phyloP scores from a whole-genome alignment of 2,888 invertebrate genomes.

The Ormyrus labotus region DNA sequence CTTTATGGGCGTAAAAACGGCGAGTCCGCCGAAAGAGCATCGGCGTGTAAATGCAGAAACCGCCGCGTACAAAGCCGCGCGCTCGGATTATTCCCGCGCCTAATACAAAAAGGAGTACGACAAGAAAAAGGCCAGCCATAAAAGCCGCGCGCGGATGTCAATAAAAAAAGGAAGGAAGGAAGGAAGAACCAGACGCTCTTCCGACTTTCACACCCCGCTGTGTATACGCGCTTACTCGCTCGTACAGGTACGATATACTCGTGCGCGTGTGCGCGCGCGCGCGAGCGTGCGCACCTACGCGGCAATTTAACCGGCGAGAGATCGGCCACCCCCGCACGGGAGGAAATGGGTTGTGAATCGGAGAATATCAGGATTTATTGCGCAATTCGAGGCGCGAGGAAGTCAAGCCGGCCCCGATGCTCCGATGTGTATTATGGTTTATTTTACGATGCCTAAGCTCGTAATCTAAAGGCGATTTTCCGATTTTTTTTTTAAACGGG shows the following conservation, averaged over 20 bases:
- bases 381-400: conserved; percentile 69
- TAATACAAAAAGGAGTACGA: neutral
- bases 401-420: conserved; percentile 9
- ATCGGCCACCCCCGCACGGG: conserved; percentile 73
- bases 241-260: neutral
- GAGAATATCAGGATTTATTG: conserved; percentile 74
- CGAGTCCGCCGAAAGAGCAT: neutral
- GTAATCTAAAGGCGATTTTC: neutral
- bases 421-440: conserved; percentile 16
- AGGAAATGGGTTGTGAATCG: conserved; percentile 75
- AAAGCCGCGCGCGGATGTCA: neutral
- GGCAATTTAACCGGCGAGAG: conserved; percentile 67
- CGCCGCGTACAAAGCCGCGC: neutral
- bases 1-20: conserved; percentile 8
- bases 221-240: conserved; percentile 57
- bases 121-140: neutral
- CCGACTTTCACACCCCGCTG: conserved; percentile 70
- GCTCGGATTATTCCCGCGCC: neutral
- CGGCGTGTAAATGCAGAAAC: neutral
- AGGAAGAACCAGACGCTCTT: conserved; percentile 19
- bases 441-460: neutral
- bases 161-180: neutral
- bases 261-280: conserved; percentile 18
- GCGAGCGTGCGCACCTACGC: conserved; percentile 66
- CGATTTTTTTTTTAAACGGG: too few relatives aligned